Evolutionary conservation across 2,113 vertebrate species (phyloP), one percentile per base, ranked within the genome.

Genomic region (Glareola pratincola): DNA sequence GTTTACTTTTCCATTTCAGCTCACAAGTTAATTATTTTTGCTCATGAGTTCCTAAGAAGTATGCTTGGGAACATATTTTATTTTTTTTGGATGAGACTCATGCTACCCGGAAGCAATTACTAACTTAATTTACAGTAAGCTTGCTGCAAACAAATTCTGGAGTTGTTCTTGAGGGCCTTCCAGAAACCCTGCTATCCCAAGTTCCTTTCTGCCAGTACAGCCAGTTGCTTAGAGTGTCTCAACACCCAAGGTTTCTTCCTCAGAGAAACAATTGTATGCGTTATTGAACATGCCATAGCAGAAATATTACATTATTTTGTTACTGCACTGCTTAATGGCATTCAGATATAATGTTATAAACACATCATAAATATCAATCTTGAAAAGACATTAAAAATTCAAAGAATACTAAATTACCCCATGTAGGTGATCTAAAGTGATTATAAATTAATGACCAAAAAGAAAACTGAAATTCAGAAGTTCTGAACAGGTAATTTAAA

Each of bases 271-370:
- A 85, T 89, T 1, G 0, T 47, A 71, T 83, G 86, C 60, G 66
- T 97, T 95, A 96, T 79, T 97, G 76, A 97, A 56, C 12, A 50
- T 54, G n/a, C n/a, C 53, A 83, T 34, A 84, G 67, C 59, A 93
- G 92, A 74, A 69, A 85, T 62, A 76, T 66, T 88, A 92, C 47
- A 83, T 96, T 97, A 90, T 96, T 97, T 82, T 85, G 67, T 66
- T 79, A 87, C 71, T 62, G 13, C 23, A 37, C 30, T 69, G 63
- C 73, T 95, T 96, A 97, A 95, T 71, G 45, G 29, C 41, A 88
- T 85, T 88, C 72, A 93, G 96, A 93, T 84, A 79, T 75, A 81
- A 67, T 32, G 71, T 91, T 91, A 62, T 17, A 83, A 88, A 96
- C 47, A 79, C 41, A 75, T 24, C 45, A 57, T 9, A 90, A 92